Evolutionary conservation across 1,140 invertebrate species (phyloP).

Genomic region (Drosophila kurseongensis): DNA sequence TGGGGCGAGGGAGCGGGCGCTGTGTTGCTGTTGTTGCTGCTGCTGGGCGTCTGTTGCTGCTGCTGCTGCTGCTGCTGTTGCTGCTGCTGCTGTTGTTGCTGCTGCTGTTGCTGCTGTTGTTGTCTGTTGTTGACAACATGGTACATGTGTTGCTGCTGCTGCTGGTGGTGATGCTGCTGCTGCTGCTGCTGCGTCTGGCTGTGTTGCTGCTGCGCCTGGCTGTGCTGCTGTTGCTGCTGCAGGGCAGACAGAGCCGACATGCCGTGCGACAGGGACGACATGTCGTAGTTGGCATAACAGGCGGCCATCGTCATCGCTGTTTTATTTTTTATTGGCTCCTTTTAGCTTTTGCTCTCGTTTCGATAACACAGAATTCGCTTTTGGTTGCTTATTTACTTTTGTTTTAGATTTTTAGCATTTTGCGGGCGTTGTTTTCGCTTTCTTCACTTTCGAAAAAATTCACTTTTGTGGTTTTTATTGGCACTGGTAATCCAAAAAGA

Average conservation of each 20-base stretch:
- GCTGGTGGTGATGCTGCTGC: conserved; percentile 62
- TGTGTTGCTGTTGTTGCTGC: conserved; percentile 45
- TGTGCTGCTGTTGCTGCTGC: conserved; percentile 66
- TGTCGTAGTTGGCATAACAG: conserved; percentile 84
- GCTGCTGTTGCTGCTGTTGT: conserved; percentile 60
- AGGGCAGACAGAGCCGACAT: conserved; percentile 56
- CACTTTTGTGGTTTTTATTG: conserved; percentile 58
- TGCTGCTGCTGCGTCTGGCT: conserved; percentile 42
- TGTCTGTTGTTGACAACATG: conserved; percentile 55
- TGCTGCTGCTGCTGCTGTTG: conserved; percentile 48
- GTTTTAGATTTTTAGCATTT: conserved; percentile 64
- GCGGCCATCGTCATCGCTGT: conserved; percentile 84
- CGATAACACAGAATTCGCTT: conserved; percentile 56
- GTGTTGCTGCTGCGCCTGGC: conserved; percentile 41
- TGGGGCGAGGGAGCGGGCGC: conserved; percentile 29
- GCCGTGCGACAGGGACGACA: conserved; percentile 72
- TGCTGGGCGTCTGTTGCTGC: conserved; percentile 43
- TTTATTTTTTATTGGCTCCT: conserved; percentile 26
- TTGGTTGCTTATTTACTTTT: conserved; percentile 41
- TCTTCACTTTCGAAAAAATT: conserved; percentile 58
- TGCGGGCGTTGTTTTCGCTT: conserved; percentile 24
- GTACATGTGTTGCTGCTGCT: conserved; percentile 75
- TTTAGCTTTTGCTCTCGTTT: conserved; percentile 31
- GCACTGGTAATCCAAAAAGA: conserved; percentile 84
- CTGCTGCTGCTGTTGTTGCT: conserved; percentile 57